Evolutionary conservation across 2,888 invertebrate genomes (phyloP), one percentile per base, ranked within the genome.

Genomic region (Chrysina gloriosa): DNA sequence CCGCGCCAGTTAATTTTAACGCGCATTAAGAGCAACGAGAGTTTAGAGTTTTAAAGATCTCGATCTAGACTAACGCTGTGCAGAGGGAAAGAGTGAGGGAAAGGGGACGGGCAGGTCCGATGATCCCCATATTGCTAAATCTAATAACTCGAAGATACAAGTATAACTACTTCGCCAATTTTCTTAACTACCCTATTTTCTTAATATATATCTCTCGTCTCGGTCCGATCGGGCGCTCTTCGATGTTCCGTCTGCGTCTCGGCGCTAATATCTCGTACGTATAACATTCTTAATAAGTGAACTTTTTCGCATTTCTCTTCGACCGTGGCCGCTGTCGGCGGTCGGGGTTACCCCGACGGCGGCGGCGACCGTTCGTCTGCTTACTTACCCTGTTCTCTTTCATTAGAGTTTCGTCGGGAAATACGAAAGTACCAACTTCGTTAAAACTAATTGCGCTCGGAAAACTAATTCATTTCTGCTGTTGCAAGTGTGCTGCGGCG

Each of bases 251-350:
- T 74, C 77, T 72, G 71, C 70, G 31, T 74, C 73, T 67, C 71
- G 71, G 73, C 72, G 74, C 77, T 80, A 79, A 80, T 80, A 78
- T 77, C 78, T 76, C 73, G 72, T 77, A 77, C 77, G 78, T 77
- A 77, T 78, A 79, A 77, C 78, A 76, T 80, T 77, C 80, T 78
- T 81, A 81, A 81, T 81, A 81, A 80, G 79, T 78, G 78, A 81
- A 81, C 76, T 81, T 81, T 81, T 79, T 77, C 80, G 75, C 79
- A 79, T 80, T 79, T 80, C 78, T 79, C 78, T 76, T 75, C 72
- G 72, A 73, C 72, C 71, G 48, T 25, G 39, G 68, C 54, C 23
- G 54, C 63, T 52, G 65, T 34, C 52, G 23, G 39, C 63, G 63
- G 11, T 45, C 21, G 39, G 52, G 23, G 65, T 23, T 27, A 39